These are phyloP conservation scores for Philonicus albiceps DNA, from an alignment of 2,888 invertebrate genomes.

Conservation along the genomic window DNA sequence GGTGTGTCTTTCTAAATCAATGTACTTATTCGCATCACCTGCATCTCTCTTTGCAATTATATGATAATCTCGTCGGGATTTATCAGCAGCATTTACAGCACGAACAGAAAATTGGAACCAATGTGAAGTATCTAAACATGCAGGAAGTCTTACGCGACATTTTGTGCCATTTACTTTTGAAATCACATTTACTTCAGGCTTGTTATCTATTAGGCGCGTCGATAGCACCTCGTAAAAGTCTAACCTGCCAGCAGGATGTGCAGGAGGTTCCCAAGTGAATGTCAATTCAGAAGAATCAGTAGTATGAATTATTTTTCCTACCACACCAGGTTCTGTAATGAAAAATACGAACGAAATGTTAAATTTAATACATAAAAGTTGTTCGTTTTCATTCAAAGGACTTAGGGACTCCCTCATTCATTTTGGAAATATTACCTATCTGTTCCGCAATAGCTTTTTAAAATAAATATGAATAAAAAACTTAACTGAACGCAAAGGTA, in stretches of 20 bases:
- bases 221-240: conserved; percentile 67
- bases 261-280: conserved; percentile 67
- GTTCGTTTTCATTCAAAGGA: too few species aligned
- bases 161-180: conserved; percentile 51
- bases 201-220: conserved; percentile 10
- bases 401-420: too few species aligned
- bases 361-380: neutral
- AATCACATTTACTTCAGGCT: conserved; percentile 42
- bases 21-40: neutral
- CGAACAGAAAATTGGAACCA: conserved; percentile 52
- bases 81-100: conserved; percentile 57
- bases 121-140: conserved; percentile 50
- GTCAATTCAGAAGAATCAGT: conserved; percentile 50
- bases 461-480: too few species aligned
- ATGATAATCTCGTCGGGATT: conserved; percentile 50
- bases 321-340: conserved; percentile 50
- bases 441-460: too few species aligned
- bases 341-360: neutral
- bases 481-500: too few species aligned
- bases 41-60: conserved; percentile 43
- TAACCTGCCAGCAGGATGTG: conserved; percentile 66
- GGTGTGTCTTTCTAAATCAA: neutral
- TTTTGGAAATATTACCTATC: too few species aligned
- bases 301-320: conserved; percentile 6
- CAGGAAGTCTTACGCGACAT: conserved; percentile 51